Base-by-base conservation (phyloP, 2,888 invertebrate species). In the Sphinx pinastri region DNA sequence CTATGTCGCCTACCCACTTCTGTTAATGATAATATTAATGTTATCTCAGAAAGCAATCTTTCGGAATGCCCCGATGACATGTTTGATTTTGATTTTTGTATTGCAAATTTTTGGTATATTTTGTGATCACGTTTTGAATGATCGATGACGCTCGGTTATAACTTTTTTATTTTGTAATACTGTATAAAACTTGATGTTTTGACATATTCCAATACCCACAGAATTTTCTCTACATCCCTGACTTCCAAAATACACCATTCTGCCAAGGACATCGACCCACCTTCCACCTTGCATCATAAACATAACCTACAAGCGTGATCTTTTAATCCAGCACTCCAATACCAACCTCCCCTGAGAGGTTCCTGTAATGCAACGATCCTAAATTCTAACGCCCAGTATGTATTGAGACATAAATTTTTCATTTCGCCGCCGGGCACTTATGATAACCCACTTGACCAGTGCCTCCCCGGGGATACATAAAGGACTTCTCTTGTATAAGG, bases 381-480 rank as follows among this genome's bases (percentile, higher is more conserved):
- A 82, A 84, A 83, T 79, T 81, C 83, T 78, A 79, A 81, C 84
- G 78, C 82, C 73, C 79, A 76, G 81, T 79, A 81, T 88, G 91
- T 93, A 93, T 93, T 94, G 93, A 93, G 94, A 93, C 93, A 93
- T 94, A 93, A 93, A 94, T 94, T 92, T 94, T 94, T 94, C 93
- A 94, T 94, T 89, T 81, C 84, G 91, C 93, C 88, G 81, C 84
- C 86, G 91, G 93, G 87, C 89, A 87, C 88, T 88, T 88, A 88
- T 93, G 93, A 93, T 93, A 93, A 92, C 93, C 91, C 86, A 90
- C 93, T 93, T 93, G 93, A 93, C 93, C 93, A 90, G 88, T 81
- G 82, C 79, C 72, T 92, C 94, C 89, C 93, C 49, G 52, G 92
- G 91, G 94, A 91, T 92, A 84, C 93, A 94, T 94, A 94, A 93